Percentiles rank a stretch among this genome's conserved stretches.
phyloP scores from a whole-genome alignment of 2,113 vertebrate species.

The Ondatra zibethicus region DNA sequence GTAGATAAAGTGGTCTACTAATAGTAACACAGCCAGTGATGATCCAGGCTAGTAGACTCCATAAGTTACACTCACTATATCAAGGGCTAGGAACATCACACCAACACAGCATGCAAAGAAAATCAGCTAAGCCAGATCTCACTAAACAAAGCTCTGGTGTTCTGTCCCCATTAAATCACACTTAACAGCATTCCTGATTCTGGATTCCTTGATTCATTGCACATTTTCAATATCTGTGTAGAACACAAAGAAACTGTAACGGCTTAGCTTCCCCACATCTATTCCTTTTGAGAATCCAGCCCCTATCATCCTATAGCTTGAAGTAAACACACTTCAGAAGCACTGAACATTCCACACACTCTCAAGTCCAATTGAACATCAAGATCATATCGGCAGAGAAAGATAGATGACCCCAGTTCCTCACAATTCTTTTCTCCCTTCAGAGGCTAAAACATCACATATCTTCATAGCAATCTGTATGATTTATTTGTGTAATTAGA shows the following conservation, averaged over 20 bases:
- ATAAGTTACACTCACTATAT: not conserved
- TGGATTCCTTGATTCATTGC: not conserved
- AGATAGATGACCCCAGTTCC: not conserved
- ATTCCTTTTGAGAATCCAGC: not conserved
- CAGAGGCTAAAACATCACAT: not conserved
- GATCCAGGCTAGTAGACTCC: not conserved
- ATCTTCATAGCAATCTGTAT: not conserved
- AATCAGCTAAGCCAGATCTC: not conserved
- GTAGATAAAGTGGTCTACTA: not conserved
- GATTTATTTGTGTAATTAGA: slow-evolving; percentile 53
- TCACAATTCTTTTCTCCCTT: slow-evolving; percentile 1
- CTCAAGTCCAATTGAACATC: slow-evolving; percentile 8
- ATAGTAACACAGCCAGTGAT: not conserved
- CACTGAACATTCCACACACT: slow-evolving; percentile 24
- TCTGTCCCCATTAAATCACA: not conserved
- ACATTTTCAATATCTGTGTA: not conserved
- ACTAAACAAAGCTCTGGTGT: not conserved
- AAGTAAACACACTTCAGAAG: slow-evolving; percentile 35
- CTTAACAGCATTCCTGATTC: not conserved
- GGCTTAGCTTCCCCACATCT: not conserved
- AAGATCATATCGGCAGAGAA: slow-evolving; percentile 1
- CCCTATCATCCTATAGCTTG: not conserved
- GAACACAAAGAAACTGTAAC: not conserved
- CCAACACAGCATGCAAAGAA: not conserved
- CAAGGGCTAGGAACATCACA: not conserved